phyloP scores from a whole-genome alignment of 2,888 invertebrate genomes.

The Aleiodes alternator region DNA sequence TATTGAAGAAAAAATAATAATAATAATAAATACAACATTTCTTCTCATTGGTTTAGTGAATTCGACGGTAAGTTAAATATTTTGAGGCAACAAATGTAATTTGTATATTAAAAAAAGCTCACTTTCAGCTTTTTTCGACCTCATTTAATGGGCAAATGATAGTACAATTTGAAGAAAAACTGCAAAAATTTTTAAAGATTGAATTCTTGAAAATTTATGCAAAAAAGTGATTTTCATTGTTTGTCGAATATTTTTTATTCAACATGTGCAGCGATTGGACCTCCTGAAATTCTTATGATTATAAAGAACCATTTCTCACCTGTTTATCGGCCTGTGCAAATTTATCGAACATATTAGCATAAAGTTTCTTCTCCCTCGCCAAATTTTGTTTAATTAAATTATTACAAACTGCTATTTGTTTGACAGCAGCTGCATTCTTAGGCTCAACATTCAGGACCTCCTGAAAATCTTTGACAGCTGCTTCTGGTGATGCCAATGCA shows the following conservation, averaged over 20 bases:
- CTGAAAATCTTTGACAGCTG: conserved; percentile 87
- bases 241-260: no score
- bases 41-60: not conserved
- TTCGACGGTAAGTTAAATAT: no score
- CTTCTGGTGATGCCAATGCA: conserved; percentile 85
- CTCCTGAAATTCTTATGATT: not conserved
- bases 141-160: no score
- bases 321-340: conserved; percentile 87
- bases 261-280: no score
- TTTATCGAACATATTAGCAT: conserved; percentile 97
- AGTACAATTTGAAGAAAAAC: no score
- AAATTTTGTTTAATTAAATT: conserved; percentile 85
- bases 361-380: conserved; percentile 89
- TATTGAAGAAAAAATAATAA: not conserved
- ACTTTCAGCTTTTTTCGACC: no score
- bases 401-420: conserved; percentile 85
- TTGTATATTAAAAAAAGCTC: no score
- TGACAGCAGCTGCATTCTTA: conserved; percentile 90
- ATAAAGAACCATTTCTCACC: conserved; percentile 67
- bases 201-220: no score
- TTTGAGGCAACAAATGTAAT: no score
- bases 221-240: no score
- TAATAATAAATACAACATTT: not conserved
- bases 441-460: conserved; percentile 87
- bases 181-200: no score